A percentile compares a stretch with the other conserved stretches of the same genome.
Evolutionary conservation across 2,888 invertebrate species (phyloP).

Genomic region (Lymantria monacha): DNA sequence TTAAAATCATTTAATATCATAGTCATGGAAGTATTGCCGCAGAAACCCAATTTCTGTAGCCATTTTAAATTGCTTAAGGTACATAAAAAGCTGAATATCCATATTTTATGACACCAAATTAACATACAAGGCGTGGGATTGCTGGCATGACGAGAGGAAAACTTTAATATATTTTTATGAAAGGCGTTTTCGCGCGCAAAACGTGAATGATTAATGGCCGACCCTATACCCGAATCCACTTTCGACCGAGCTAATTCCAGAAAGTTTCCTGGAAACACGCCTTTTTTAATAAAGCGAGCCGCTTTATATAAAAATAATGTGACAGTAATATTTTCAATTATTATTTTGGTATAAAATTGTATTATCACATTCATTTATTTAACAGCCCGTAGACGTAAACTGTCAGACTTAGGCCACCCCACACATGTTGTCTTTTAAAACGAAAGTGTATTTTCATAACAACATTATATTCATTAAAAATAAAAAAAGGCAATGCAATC

Average conservation of each 20-base stretch:
- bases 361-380: too few species aligned
- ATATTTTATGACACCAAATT: slow-evolving; percentile 66
- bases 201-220: slow-evolving; percentile 71
- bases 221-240: slow-evolving; percentile 62
- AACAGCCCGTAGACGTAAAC: too few species aligned
- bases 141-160: slow-evolving; percentile 60
- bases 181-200: slow-evolving; percentile 64
- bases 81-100: slow-evolving; percentile 54
- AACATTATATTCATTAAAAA: too few species aligned
- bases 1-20: slow-evolving; percentile 12
- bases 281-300: slow-evolving; percentile 57
- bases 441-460: too few species aligned
- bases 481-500: too few species aligned
- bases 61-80: slow-evolving; percentile 38
- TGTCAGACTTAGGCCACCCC: too few species aligned
- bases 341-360: background rate
- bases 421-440: too few species aligned
- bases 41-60: slow-evolving; percentile 42
- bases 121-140: slow-evolving; percentile 68
- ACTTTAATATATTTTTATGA: slow-evolving; percentile 75
- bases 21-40: slow-evolving; percentile 28
- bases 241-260: slow-evolving; percentile 54
- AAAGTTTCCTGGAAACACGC: slow-evolving; percentile 46
- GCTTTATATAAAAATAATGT: slow-evolving; percentile 31
- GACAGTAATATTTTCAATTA: slow-evolving; percentile 19